Base-by-base conservation (phyloP, 2,797 vertebrate genomes). In the Tangara arthus region DNA sequence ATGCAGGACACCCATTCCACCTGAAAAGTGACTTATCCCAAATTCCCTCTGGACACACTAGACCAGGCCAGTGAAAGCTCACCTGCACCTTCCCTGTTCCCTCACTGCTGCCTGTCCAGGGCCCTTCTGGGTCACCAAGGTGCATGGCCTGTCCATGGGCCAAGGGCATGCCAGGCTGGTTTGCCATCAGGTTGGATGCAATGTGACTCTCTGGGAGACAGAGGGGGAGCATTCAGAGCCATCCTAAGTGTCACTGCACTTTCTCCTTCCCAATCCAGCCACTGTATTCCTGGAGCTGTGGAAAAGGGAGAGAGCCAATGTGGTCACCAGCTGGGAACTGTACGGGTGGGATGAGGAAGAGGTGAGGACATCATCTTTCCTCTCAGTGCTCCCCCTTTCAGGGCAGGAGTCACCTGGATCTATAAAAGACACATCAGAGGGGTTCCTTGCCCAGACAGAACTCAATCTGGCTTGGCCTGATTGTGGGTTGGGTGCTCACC, bases 261-360 rank as follows among this genome's bases (percentile, higher is more conserved):
- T 81, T 53, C 42, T 59, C 44, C 78, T 64, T 72, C 52, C 84
- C 65, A 47, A 90, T 39, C 53, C 95, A 99, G 99, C 99, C 94
- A 99, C 99, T 0, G 97, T 99, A 88, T 99, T 99, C 96, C 96
- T 99, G 97, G 99, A 99, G 97, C 96, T 99, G 75, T 99, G 99
- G 99, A 99, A 99, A 95, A 97, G 99, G 76, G 86, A 98, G 84
- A 98, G 99, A 47, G 99, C 99, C 11, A 95, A 59, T 0, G 98
- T 97, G 77, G 98, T 98, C 80, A 98, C 95, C 47, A 8, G 92
- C 47, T 99, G 99, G 99, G 98, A 99, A 72, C 97, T 99, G 60
- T 98, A 98, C 2, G 90, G 97, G 42, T 99, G 99, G 99, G 99
- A 99, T 39, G 99, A 99, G 87, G 99, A 99, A 41, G 98, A 99